Evolutionary conservation across 1,140 invertebrate species (phyloP), one percentile per base, ranked within the genome.

Genomic region (Drosophila elegans): DNA sequence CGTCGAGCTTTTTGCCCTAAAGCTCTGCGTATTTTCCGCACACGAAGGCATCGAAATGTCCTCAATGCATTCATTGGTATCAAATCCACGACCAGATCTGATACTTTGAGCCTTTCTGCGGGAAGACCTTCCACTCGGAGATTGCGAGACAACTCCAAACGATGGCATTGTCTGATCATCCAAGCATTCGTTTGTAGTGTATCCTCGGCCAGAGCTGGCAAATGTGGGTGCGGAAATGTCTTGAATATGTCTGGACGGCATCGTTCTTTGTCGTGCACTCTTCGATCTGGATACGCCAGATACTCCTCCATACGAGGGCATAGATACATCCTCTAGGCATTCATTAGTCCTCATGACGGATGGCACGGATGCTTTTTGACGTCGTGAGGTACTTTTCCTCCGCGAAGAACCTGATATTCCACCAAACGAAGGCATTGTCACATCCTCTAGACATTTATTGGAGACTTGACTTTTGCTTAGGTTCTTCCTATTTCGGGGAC

Each of bases 131-230:
- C 13, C 38, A 36, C 16, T 12, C 2, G 16, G 9, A 2, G 10
- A 12, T 4, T 29, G 25, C 12, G 57, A 60, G 27, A 25, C n/a
- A 6, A 5, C 25, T 9, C 32, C 56, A 11, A 51, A 56, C 5
- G 59, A 77, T 1, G 75, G 53, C 27, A 55, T 55, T 13, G 45
- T 72, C 2, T 59, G 32, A 32, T 77, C 29, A 3, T 78, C 52
- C 3, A 63, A 25, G 1, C 68, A 27, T 29, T 61, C 57, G 12
- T 12, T 49, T 10, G 48, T 34, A 3, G 32, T 13, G 12, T 49
- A 25, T 12, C 25, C 7, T 12, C n/a, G 13, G 5, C 29, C 29
- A 32, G 29, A 32, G 29, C 29, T 32, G 6, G 29, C 29, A 32
- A 32, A 32, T 7, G 29, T 32, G 6, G 29, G 29, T 1, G 29